phyloP scores from a whole-genome alignment of 2,113 vertebrate genomes.

The Nibea coibor region DNA sequence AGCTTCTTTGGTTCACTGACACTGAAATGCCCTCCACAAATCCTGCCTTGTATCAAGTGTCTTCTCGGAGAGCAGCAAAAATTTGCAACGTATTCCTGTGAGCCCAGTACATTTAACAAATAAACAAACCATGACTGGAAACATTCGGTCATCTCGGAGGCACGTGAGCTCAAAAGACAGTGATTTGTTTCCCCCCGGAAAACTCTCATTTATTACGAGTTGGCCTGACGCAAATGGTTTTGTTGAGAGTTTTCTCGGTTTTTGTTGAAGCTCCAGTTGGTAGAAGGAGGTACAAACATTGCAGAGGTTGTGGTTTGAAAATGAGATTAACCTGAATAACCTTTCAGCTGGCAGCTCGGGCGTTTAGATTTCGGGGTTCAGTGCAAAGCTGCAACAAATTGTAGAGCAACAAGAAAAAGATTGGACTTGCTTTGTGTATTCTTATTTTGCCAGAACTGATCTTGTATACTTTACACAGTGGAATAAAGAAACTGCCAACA shows the following conservation, averaged over 20 bases:
- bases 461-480: constrained; percentile 35
- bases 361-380: constrained; percentile 28
- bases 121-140: constrained; percentile 71
- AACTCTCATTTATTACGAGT: constrained; percentile 39
- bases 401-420: constrained; percentile 13
- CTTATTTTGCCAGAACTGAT: constrained; percentile 28
- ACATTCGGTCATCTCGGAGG: constrained; percentile 45
- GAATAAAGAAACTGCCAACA: constrained; percentile 52
- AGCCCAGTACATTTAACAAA: constrained; percentile 52
- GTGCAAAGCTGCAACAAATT: constrained; percentile 19
- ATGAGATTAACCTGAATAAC: constrained; percentile 32
- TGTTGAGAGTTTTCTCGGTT: background rate
- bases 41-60: constrained; percentile 46
- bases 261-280: background rate
- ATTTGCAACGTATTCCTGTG: constrained; percentile 2
- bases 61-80: constrained; percentile 25
- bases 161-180: background rate
- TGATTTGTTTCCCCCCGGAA: constrained; percentile 12
- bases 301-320: constrained; percentile 12
- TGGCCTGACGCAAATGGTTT: constrained; percentile 25
- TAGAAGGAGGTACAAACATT: background rate
- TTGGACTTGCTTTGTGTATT: constrained; percentile 1
- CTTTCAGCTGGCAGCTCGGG: constrained; percentile 21
- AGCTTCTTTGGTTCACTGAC: constrained; percentile 46
- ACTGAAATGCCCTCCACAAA: constrained; percentile 24